Evolutionary conservation across 92 coral and sea anemone species (phyloP), one percentile per base, ranked within the genome.

Genomic region (Phymanthus crucifer): DNA sequence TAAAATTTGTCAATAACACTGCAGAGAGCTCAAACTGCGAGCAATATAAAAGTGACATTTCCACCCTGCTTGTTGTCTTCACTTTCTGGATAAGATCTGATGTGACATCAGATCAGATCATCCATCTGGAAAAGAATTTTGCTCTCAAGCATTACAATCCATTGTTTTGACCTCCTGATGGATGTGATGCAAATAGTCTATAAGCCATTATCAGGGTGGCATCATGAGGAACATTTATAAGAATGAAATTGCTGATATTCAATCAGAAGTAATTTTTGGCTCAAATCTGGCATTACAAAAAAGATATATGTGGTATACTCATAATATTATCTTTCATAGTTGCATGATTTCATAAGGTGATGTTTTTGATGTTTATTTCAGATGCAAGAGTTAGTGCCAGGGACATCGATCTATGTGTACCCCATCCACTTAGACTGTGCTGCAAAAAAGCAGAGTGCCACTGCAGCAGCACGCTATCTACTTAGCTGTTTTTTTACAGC

Each of bases 401-500:
- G 67, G 6, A 7, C 67, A 19, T 58, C 67, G 21, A 24, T 58
- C 26, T 58, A 19, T 26, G 31, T 58, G 21, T 58, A 58, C 21
- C 67, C 23, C 6, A 5, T 58, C 11, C 77, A 73, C 77, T 47
- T 73, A 16, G 77, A 73, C 26, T 37, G 16, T 40, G 77, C 56
- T 34, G 77, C 45, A 34, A 73, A 47, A 40, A 73, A 73, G 52
- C 45, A 34, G n/a, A 23, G 66, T 21, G 80, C 58, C 23, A 75
- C 80, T 11, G 33, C 69, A 24, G 43, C 68, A 75, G 80, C 80
- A 40, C 52, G 80, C 14, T 75, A 45, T 54, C 14, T 75, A 18
- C 32, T 75, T 4, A 47, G 66, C 38, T 75, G 80, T 26, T 75
- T 75, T 16, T 71, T 71, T 35, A 71, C 85, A 1, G 79, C 85